These are phyloP conservation scores for Climacteris rufus DNA, from an alignment of 2,113 vertebrate species.

Conservation along the genomic window DNA sequence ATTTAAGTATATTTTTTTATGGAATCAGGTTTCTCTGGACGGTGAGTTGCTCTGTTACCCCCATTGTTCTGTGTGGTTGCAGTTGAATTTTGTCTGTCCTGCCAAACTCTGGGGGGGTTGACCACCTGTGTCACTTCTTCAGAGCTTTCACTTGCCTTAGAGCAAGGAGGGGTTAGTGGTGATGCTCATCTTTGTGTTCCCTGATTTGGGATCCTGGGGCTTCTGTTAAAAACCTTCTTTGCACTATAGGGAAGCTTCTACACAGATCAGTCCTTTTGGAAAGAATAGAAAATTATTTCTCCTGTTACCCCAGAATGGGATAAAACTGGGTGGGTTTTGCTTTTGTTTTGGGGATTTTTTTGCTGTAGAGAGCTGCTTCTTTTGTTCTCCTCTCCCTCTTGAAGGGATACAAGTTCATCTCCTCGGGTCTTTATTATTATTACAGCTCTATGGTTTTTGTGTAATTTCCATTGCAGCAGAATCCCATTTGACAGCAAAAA, in stretches of 20 bases:
- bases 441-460: background rate
- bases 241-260: background rate
- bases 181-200: background rate
- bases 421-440: background rate
- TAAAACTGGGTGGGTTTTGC: background rate
- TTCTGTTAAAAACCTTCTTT: background rate
- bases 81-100: background rate
- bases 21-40: constrained; percentile 91
- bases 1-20: constrained; percentile 90
- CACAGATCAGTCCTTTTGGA: background rate
- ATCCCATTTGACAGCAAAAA: background rate
- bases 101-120: background rate
- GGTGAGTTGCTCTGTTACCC: constrained; percentile 77
- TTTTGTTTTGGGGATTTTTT: background rate
- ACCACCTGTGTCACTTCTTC: background rate
- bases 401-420: background rate
- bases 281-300: background rate
- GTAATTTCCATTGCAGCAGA: background rate
- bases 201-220: background rate
- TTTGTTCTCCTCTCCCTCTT: background rate
- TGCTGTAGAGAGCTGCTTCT: background rate
- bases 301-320: background rate
- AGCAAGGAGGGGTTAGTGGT: background rate
- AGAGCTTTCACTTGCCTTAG: background rate
- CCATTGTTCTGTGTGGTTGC: background rate